Evolutionary conservation across 2,888 invertebrate genomes (phyloP).

Genomic region (Drosophila mulleri): DNA sequence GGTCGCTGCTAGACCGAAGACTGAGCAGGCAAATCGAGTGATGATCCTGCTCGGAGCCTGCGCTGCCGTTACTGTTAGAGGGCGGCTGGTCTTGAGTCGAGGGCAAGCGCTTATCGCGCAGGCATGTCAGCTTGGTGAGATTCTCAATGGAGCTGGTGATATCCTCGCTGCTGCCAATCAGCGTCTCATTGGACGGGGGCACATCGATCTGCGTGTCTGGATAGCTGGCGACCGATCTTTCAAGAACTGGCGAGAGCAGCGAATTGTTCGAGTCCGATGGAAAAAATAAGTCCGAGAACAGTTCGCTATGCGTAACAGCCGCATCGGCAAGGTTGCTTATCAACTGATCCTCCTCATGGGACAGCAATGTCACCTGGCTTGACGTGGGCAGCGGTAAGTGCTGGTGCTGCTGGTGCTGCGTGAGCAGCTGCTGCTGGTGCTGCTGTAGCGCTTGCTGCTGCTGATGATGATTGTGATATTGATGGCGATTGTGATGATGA

Average conservation of each 20-base stretch:
- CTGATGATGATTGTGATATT: conserved; percentile 61
- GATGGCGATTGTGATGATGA: conserved; percentile 70
- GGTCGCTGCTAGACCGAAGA: conserved; percentile 84
- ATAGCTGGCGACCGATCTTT: conserved; percentile 61
- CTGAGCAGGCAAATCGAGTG: conserved; percentile 81
- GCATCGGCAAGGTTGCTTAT: conserved; percentile 79
- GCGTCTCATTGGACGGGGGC: conserved; percentile 69
- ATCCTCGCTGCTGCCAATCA: conserved; percentile 79
- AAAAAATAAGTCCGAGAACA: conserved; percentile 84
- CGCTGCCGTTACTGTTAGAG: not conserved
- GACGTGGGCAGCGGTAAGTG: conserved; percentile 50
- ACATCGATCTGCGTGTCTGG: conserved; percentile 60
- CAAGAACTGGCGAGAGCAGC: conserved; percentile 77
- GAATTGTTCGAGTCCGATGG: conserved; percentile 84
- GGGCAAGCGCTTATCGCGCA: conserved; percentile 82
- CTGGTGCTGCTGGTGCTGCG: conserved; percentile 64
- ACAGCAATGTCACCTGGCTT: conserved; percentile 65
- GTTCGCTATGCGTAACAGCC: conserved; percentile 79
- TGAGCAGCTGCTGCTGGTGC: conserved; percentile 65
- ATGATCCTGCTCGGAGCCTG: conserved; percentile 67
- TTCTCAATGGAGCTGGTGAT: conserved; percentile 81
- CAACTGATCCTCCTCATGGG: conserved; percentile 80
- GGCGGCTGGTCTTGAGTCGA: conserved; percentile 83
- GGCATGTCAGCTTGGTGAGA: conserved; percentile 81
- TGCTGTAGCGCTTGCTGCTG: conserved; percentile 75